phyloP scores from a whole-genome alignment of 2,113 vertebrate genomes.

The Circaetus cinerascens region DNA sequence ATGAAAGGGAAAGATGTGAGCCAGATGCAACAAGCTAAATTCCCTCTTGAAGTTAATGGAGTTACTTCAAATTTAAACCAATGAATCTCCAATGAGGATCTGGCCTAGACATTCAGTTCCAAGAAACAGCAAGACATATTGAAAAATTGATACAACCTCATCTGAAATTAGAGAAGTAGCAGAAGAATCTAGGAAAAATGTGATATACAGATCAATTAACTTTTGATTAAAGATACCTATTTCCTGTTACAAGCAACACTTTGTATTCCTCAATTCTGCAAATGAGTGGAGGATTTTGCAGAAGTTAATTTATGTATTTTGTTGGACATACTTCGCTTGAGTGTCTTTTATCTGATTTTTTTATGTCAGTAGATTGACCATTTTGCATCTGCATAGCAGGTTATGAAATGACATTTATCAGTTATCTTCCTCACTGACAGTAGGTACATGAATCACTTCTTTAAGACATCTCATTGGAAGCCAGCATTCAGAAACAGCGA shows the following conservation, averaged over 20 bases:
- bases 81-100: not conserved
- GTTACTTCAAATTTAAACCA: slow-evolving; percentile 22
- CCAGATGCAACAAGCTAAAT: slow-evolving; percentile 50
- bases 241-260: not conserved
- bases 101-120: not conserved
- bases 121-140: not conserved
- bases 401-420: not conserved
- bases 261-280: not conserved
- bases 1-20: slow-evolving; percentile 56
- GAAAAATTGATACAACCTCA: not conserved
- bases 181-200: not conserved
- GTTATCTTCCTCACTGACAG: not conserved
- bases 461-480: not conserved
- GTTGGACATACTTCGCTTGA: not conserved
- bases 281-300: not conserved
- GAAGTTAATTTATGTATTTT: not conserved
- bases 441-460: not conserved
- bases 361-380: not conserved
- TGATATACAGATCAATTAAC: not conserved
- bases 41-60: slow-evolving; percentile 53
- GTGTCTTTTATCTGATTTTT: not conserved
- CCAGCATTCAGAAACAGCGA: not conserved
- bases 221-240: slow-evolving; percentile 12
- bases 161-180: not conserved
- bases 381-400: not conserved